Percentiles rank a stretch among this genome's conserved stretches.
These are phyloP conservation scores for Odontesthes bonariensis DNA, from an alignment of 2,113 vertebrate genomes.

Conservation along the genomic window DNA sequence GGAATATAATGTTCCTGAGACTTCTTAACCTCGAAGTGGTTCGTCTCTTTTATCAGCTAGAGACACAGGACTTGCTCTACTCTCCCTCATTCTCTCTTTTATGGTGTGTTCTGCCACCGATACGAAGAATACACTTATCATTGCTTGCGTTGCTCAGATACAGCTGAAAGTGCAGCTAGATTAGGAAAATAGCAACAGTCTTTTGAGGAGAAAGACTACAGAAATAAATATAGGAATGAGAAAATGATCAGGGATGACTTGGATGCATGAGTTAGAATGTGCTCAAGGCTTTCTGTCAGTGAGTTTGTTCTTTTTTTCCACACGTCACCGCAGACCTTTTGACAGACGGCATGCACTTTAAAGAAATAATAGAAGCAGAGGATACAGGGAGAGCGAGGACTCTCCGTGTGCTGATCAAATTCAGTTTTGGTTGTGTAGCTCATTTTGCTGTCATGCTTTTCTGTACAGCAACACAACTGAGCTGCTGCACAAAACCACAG, in stretches of 20 bases:
- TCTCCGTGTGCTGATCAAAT: background rate
- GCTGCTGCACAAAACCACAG: too few relatives aligned
- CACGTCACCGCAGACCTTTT: background rate
- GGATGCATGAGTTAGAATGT: background rate
- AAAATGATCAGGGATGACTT: background rate
- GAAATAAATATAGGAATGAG: background rate
- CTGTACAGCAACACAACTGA: background rate
- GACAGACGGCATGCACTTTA: background rate
- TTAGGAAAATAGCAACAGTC: background rate
- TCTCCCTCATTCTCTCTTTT: background rate
- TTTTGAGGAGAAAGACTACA: background rate
- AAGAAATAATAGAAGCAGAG: background rate
- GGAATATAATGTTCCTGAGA: too few relatives aligned
- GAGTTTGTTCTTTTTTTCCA: background rate
- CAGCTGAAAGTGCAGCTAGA: background rate
- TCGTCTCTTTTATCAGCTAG: too few relatives aligned
- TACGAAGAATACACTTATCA: background rate
- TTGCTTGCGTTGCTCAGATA: conserved; percentile 1
- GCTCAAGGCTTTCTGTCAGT: background rate
- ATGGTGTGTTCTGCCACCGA: background rate
- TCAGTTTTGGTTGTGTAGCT: background rate
- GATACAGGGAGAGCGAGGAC: background rate
- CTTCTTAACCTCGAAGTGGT: too few relatives aligned
- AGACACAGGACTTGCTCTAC: too few relatives aligned
- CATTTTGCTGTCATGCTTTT: background rate